phyloP scores from a whole-genome alignment of 2,113 vertebrate genomes.

The Crotalus horridus region DNA sequence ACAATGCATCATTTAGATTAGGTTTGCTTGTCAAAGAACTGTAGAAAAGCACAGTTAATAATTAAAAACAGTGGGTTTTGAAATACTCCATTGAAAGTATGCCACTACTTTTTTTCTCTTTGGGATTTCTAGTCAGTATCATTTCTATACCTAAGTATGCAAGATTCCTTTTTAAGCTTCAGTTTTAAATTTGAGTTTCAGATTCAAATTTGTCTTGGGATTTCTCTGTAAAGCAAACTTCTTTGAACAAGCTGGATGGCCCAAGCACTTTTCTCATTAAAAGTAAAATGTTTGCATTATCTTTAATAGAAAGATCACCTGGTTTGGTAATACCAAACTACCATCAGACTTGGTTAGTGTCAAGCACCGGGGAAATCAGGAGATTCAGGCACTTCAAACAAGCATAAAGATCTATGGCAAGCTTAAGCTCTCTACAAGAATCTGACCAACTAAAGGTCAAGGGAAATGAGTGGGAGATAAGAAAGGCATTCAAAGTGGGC shows the following conservation, averaged over 20 bases:
- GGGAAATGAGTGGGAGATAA: neutral
- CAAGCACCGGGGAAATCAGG: neutral
- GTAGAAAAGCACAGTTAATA: neutral
- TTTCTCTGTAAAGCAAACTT: neutral
- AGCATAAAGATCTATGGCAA: neutral
- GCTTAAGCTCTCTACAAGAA: neutral
- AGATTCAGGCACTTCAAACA: neutral
- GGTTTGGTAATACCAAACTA: neutral
- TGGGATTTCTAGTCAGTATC: neutral
- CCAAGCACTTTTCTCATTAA: neutral
- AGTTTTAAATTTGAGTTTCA: neutral
- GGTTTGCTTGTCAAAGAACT: neutral
- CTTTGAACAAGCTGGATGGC: neutral
- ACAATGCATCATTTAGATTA: conserved; percentile 22
- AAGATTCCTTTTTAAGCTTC: neutral
- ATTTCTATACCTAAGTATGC: neutral
- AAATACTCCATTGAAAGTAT: neutral
- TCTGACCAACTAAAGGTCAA: neutral
- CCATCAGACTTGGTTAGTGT: neutral
- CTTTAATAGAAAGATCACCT: neutral
- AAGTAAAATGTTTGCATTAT: neutral
- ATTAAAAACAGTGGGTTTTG: neutral
- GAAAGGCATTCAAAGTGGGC: neutral
- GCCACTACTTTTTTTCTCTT: neutral
- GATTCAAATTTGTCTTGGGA: neutral